Percentiles rank a stretch among this genome's conserved stretches.
phyloP scores from a whole-genome alignment of 2,797 vertebrate genomes.

The Eurystomus glaucurus region DNA sequence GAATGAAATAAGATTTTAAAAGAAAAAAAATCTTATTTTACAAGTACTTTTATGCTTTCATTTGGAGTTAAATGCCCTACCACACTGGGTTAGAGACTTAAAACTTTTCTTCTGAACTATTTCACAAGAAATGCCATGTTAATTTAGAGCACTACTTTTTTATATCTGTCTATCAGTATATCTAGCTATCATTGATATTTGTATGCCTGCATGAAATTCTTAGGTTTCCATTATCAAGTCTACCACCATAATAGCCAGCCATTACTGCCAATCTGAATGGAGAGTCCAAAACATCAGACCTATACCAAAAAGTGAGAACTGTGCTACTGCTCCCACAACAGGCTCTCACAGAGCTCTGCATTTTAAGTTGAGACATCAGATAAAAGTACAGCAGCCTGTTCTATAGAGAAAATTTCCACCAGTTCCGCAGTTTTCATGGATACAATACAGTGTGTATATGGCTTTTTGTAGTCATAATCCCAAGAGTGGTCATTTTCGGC shows the following conservation, averaged over 20 bases:
- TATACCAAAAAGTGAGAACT: background rate
- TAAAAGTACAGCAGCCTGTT: background rate
- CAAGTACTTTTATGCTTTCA: background rate
- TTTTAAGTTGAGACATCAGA: background rate
- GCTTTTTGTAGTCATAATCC: background rate
- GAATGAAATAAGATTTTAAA: background rate
- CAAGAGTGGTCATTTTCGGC: background rate
- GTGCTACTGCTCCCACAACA: background rate
- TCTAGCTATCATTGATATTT: background rate
- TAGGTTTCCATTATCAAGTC: background rate
- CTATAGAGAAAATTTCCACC: background rate
- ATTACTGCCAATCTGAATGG: background rate
- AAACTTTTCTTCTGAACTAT: background rate
- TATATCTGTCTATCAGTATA: background rate
- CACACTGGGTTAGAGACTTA: background rate
- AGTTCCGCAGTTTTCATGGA: background rate
- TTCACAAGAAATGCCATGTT: background rate
- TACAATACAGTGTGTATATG: background rate
- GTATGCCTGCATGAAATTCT: background rate
- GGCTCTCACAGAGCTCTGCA: accelerated
- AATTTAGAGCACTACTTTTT: background rate
- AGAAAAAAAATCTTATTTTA: background rate
- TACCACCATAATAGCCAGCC: background rate
- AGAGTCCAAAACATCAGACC: background rate
- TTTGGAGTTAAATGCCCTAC: background rate